These are phyloP conservation scores for Urocyon cinereoargenteus DNA, from an alignment of 2,797 vertebrate genomes.

Conservation along the genomic window DNA sequence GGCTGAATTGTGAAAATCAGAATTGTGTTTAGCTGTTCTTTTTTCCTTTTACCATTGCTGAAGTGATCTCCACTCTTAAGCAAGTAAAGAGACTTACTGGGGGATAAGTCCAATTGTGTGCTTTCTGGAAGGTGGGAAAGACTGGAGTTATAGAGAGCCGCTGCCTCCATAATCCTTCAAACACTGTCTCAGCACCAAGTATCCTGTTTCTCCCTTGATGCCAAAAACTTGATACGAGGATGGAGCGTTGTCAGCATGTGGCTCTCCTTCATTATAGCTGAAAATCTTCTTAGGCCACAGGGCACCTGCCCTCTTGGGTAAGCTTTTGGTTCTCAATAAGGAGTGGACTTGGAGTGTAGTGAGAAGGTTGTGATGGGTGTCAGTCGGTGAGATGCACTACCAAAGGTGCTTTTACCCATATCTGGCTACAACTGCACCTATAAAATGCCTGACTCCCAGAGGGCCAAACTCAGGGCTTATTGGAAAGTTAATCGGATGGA, in stretches of 20 bases:
- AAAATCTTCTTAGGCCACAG: not conserved
- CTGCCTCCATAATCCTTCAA: not conserved
- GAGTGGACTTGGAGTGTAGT: not conserved
- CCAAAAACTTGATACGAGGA: not conserved
- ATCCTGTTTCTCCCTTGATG: conserved; percentile 31
- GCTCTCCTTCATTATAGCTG: not conserved
- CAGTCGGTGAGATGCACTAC: not conserved
- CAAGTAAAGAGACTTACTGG: not conserved
- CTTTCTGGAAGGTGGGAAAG: not conserved
- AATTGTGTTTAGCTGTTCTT: not conserved
- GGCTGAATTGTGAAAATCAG: not conserved
- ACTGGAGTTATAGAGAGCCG: not conserved
- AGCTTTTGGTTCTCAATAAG: not conserved
- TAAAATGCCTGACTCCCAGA: not conserved
- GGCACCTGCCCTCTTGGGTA: not conserved
- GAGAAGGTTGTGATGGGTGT: not conserved
- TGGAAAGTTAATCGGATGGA: not conserved
- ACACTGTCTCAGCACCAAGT: not conserved
- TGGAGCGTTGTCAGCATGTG: not conserved
- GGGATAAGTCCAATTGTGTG: not conserved
- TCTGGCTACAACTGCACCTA: not conserved
- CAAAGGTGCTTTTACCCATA: not conserved
- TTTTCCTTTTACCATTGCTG: not conserved
- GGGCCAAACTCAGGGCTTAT: not conserved
- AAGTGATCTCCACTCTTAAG: not conserved